These are phyloP conservation scores for Spatulosminthurus flaviceps DNA, from an alignment of 2,888 invertebrate genomes.

Conservation along the genomic window DNA sequence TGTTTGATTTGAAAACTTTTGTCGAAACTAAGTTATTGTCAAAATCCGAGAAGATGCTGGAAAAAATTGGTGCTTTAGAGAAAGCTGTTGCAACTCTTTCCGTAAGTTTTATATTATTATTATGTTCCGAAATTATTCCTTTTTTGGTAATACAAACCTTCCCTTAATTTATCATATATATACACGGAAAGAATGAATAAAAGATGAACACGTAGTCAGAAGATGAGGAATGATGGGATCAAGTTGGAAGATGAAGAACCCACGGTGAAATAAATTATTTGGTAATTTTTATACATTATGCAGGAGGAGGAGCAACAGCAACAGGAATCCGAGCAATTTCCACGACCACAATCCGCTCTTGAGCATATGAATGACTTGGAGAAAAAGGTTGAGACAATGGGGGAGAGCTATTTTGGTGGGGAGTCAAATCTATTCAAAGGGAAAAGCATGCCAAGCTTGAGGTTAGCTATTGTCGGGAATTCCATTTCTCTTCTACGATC, in stretches of 20 bases:
- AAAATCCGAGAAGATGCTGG: conserved; percentile 89
- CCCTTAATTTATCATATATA: too few species aligned
- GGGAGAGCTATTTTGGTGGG: conserved; percentile 65
- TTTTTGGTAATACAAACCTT: too few species aligned
- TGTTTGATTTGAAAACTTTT: conserved; percentile 89
- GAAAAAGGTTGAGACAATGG: conserved; percentile 65
- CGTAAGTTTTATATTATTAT: not conserved
- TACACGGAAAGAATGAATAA: too few species aligned
- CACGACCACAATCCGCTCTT: conserved; percentile 76
- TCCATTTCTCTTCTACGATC: too few species aligned
- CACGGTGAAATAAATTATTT: conserved; percentile 72
- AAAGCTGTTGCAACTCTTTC: conserved; percentile 43
- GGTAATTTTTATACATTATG: too few species aligned
- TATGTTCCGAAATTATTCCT: too few species aligned
- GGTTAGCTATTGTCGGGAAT: conserved; percentile 70
- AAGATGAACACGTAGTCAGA: too few species aligned
- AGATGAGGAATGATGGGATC: too few species aligned
- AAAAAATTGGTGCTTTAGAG: conserved; percentile 76
- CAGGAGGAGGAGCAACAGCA: conserved; percentile 65
- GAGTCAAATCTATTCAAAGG: conserved; percentile 85
- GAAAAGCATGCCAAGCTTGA: conserved; percentile 95
- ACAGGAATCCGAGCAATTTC: conserved; percentile 79
- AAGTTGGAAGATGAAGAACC: too few species aligned
- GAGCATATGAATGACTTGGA: conserved; percentile 64
- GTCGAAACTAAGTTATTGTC: conserved; percentile 91